These are phyloP conservation scores for Meandrusa payeni DNA, from an alignment of 2,888 invertebrate species.

Conservation along the genomic window DNA sequence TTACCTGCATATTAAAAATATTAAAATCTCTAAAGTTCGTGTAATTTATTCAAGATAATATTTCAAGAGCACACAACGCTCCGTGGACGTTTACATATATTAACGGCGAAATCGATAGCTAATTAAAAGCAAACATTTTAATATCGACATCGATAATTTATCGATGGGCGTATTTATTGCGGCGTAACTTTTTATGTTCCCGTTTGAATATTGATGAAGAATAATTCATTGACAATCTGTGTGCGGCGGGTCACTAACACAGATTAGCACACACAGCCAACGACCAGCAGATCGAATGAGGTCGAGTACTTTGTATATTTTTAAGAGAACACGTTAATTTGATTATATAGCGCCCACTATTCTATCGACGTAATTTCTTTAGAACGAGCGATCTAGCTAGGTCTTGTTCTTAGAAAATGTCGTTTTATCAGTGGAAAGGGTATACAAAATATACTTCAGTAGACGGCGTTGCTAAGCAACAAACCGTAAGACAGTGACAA, in stretches of 20 bases:
- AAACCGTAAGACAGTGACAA: too few relatives aligned
- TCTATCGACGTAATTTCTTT: too few relatives aligned
- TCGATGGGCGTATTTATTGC: slow-evolving; percentile 49
- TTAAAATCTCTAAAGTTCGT: slow-evolving; percentile 8
- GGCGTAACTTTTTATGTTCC: slow-evolving; percentile 45
- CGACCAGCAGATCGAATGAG: too few relatives aligned
- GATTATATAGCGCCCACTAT: too few relatives aligned
- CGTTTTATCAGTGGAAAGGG: too few relatives aligned
- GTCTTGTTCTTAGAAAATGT: too few relatives aligned
- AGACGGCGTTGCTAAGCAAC: too few relatives aligned
- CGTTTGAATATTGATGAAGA: slow-evolving; percentile 49
- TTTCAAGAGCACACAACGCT: slow-evolving; percentile 18
- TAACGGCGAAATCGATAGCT: slow-evolving; percentile 34
- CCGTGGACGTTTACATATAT: slow-evolving; percentile 32
- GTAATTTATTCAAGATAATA: slow-evolving; percentile 22
- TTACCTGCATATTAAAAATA: slow-evolving; percentile 13
- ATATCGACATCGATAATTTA: slow-evolving; percentile 48
- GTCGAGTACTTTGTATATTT: too few relatives aligned
- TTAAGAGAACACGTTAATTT: too few relatives aligned
- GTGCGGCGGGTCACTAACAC: slow-evolving; percentile 3
- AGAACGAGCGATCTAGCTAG: too few relatives aligned
- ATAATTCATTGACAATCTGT: slow-evolving; percentile 38
- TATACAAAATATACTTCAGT: too few relatives aligned
- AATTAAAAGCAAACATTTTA: slow-evolving; percentile 54
- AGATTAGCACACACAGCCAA: too few relatives aligned